phyloP scores from a whole-genome alignment of 2,888 invertebrate genomes.

The Synergus gifuensis region DNA sequence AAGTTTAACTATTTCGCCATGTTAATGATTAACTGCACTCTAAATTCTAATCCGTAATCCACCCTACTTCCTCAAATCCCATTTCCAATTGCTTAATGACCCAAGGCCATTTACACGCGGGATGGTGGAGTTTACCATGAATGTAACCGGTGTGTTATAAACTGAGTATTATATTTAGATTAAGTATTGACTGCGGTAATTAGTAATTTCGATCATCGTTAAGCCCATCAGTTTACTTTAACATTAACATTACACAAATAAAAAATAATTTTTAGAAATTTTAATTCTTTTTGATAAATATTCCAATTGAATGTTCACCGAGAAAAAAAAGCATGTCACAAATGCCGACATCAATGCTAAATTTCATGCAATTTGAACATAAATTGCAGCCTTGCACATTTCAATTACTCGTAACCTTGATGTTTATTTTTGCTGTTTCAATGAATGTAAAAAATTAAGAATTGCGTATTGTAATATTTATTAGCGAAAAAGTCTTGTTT shows the following conservation, averaged over 20 bases:
- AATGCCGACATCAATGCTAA: slow-evolving; percentile 34
- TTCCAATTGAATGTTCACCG: slow-evolving; percentile 13
- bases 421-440: slow-evolving; percentile 32
- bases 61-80: slow-evolving; percentile 27
- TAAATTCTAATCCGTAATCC: slow-evolving; percentile 35
- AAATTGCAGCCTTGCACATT: slow-evolving; percentile 39
- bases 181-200: slow-evolving; percentile 20
- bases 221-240: too few species aligned
- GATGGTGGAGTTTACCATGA: slow-evolving; percentile 32
- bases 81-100: slow-evolving; percentile 37
- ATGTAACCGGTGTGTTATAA: slow-evolving; percentile 30
- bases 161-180: slow-evolving; percentile 4
- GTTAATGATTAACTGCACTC: slow-evolving; percentile 30
- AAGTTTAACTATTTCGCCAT: slow-evolving; percentile 13
- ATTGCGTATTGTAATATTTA: background rate
- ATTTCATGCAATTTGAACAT: slow-evolving; percentile 41
- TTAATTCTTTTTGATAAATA: background rate
- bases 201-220: background rate
- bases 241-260: too few species aligned
- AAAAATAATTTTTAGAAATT: too few species aligned
- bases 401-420: slow-evolving; percentile 38
- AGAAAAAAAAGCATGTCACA: slow-evolving; percentile 17
- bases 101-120: slow-evolving; percentile 36
- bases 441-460: slow-evolving; percentile 16
- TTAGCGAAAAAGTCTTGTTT: background rate